These are phyloP conservation scores for Idaea dimidiata DNA, from an alignment of 2,888 invertebrate genomes.

Conservation along the genomic window DNA sequence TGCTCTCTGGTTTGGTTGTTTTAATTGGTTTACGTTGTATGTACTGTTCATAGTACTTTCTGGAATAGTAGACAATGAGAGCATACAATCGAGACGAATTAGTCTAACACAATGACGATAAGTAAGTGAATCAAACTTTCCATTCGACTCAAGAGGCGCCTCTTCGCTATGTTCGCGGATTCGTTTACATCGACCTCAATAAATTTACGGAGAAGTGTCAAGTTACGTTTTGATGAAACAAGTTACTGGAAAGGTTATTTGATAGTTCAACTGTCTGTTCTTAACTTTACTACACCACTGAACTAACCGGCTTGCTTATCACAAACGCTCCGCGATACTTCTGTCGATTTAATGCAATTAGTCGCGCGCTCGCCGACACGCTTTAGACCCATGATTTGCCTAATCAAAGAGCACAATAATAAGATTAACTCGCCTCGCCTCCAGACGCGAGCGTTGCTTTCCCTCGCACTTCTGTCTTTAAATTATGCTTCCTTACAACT, in stretches of 20 bases:
- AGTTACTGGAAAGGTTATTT: slow-evolving; percentile 17
- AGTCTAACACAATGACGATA: slow-evolving; percentile 41
- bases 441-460: not conserved
- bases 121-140: slow-evolving; percentile 46
- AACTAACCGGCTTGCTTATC: slow-evolving; percentile 10
- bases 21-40: too few relatives aligned
- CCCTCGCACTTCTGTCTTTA: not conserved
- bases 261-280: slow-evolving; percentile 16
- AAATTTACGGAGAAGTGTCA: slow-evolving; percentile 38
- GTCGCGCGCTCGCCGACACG: slow-evolving; percentile 38
- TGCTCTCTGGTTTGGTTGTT: too few relatives aligned
- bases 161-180: slow-evolving; percentile 22
- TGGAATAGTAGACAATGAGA: too few relatives aligned
- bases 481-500: not conserved
- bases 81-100: too few relatives aligned
- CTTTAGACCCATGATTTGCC: slow-evolving; percentile 65
- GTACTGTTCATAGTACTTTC: too few relatives aligned
- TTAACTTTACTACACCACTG: slow-evolving; percentile 6
- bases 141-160: slow-evolving; percentile 7
- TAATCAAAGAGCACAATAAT: slow-evolving; percentile 68
- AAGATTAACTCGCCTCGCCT: slow-evolving; percentile 41
- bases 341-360: slow-evolving; percentile 58
- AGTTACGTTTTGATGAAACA: slow-evolving; percentile 29
- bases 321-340: slow-evolving; percentile 31
- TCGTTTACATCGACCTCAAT: slow-evolving; percentile 57